Evolutionary conservation across 2,113 vertebrate genomes (phyloP), one percentile per base, ranked within the genome.

Genomic region (Planiliza haematocheilus): DNA sequence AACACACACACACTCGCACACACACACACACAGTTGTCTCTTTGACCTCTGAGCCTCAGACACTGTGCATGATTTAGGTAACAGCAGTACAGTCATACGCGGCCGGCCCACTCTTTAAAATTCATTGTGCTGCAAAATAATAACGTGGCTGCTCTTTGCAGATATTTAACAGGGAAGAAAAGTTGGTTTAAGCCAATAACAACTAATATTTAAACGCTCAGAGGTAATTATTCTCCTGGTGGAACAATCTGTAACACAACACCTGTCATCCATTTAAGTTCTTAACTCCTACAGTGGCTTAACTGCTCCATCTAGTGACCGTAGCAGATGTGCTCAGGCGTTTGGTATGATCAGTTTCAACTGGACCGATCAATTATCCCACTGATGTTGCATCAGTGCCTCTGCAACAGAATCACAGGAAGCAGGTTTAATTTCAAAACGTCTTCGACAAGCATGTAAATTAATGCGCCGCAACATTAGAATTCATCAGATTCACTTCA

Each of bases 261-360:
- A 51, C 17, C 18, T 50, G 11, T 12, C 7, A 5, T 17, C 8
- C 0, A 0, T 9, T 20, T 1, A 21, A 17, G 9, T 1, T 20
- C 14, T n/a, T 52, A 58, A 13, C 45, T 56, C 6, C 14, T 74
- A 38, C 4, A 11, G 52, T 66, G 24, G 45, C 4, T 24, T 8
- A 4, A 79, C 1, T 12, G 16, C 78, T 0, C 78, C 67, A 82
- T 74, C 87, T 88, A 65, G 73, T 87, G 89, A 78, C 8, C n/a
- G 41, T 3, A 10, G 0, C 24, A 5, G 24, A 30, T 30, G 24
- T 5, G 5, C 24, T 30, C 24, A 30, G 3, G 24, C 24, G 24
- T 30, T 30, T 30, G 2, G 5, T 3, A 30, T 30, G 24, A 30
- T 5, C 24, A 30, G 3, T 30, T 30, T 30, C 24, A 30, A 2